Conservation (phyloP, 2,888 invertebrate genomes). For the Latheticus oryzae region DNA sequence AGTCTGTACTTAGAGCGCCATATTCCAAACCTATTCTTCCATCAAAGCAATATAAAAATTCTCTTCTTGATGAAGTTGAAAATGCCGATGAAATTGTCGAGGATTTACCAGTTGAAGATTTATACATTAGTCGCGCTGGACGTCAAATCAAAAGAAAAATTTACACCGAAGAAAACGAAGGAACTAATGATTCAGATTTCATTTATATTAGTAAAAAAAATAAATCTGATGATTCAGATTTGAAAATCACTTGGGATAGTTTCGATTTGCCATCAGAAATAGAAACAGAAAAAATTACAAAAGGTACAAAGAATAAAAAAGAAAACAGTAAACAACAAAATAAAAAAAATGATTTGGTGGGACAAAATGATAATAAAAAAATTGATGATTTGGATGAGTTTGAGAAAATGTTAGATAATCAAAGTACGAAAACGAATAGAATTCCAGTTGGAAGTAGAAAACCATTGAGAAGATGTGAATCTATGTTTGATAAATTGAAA, state of each 20-base stretch:
- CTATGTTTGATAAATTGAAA: slow-evolving; percentile 8
- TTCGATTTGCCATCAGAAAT: slow-evolving; percentile 7
- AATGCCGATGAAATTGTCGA: slow-evolving; percentile 2
- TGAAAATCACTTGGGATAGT: slow-evolving; percentile 18
- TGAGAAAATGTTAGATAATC: no score
- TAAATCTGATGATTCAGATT: background rate
- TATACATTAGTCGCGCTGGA: slow-evolving; percentile 23
- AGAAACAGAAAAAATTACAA: no score
- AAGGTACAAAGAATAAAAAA: slow-evolving; percentile 2
- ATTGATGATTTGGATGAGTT: no score
- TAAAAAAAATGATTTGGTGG: no score
- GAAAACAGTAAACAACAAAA: background rate
- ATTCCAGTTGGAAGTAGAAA: background rate
- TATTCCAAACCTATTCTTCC: slow-evolving; percentile 14
- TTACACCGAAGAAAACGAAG: slow-evolving; percentile 25
- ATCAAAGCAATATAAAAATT: slow-evolving; percentile 11
- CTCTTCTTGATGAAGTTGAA: background rate
- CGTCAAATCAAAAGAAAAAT: slow-evolving; percentile 27
- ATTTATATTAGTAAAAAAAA: slow-evolving; percentile 2
- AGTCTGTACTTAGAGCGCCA: slow-evolving; percentile 12
- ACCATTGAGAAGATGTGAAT: slow-evolving; percentile 3
- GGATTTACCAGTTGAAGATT: background rate
- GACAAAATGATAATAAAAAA: no score
- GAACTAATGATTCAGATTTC: slow-evolving; percentile 7
- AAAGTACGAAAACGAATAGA: no score